Evolutionary conservation across 2,113 vertebrate genomes (phyloP).

Genomic region (Gallinago undulata): DNA sequence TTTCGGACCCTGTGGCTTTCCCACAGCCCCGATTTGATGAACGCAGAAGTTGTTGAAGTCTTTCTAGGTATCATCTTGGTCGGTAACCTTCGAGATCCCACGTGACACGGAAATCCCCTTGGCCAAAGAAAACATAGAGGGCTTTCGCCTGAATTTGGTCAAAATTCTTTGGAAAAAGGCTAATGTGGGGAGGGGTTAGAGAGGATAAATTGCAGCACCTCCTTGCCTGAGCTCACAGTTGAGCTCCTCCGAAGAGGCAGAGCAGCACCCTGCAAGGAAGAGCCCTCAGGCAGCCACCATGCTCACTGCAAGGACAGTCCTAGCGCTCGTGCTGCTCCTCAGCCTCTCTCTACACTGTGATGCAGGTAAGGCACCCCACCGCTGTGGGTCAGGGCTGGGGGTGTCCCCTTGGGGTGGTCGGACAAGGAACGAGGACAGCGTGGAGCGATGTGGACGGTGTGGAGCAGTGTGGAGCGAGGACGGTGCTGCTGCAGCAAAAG

Average conservation of each 20-base stretch:
- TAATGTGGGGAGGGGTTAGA: not conserved
- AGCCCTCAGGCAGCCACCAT: not conserved
- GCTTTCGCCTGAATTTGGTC: not conserved
- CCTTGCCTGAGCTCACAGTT: not conserved
- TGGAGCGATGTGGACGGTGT: not conserved
- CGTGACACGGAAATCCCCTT: not conserved
- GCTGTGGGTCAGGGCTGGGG: accelerated
- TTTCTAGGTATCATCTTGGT: not conserved
- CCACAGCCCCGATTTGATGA: not conserved
- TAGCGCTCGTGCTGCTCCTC: not conserved
- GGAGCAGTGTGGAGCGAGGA: not conserved
- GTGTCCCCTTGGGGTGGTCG: accelerated
- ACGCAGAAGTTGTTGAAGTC: not conserved
- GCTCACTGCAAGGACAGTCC: not conserved
- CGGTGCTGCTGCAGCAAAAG: not conserved
- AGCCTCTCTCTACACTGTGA: accelerated
- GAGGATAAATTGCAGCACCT: not conserved
- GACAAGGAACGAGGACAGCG: not conserved
- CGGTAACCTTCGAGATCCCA: not conserved
- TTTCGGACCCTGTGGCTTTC: not conserved
- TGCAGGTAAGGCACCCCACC: not conserved
- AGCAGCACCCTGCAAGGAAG: not conserved
- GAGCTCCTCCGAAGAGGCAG: not conserved
- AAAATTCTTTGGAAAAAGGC: not conserved
- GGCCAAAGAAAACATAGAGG: accelerated